Evolutionary conservation across 2,797 vertebrate genomes (phyloP), one percentile per base, ranked within the genome.

Genomic region (Alectoris magna): DNA sequence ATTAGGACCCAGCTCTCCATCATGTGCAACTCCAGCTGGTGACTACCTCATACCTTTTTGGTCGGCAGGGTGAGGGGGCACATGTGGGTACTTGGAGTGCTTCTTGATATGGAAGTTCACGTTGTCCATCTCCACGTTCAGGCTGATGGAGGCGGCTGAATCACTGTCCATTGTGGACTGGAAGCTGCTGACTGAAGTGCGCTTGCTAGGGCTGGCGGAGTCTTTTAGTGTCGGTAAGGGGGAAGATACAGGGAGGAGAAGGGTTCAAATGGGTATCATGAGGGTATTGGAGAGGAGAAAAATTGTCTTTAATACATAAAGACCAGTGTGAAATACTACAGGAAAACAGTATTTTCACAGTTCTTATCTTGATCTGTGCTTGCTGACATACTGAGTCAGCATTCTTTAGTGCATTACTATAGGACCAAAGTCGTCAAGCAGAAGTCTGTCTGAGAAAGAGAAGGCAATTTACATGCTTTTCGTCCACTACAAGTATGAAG

Each of bases 21-120:
- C 95, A 96, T 97, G 96, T 95, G 88, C 88, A 95, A 93, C 95
- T 97, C 94, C 95, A 94, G 91, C 88, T 89, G 95, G 90, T 95
- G 96, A 97, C 96, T 96, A 94, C 97, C 97, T 97, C 98, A 60
- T 98, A 99, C 99, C 98, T 99, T 99, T 99, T 97, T 99, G 99
- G 96, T 99, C 99, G 36, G 98, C 95, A 82, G 98, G 97, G 97
- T 98, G 98, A 93, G 98, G 98, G 96, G 99, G 98, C 94, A 99
- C 98, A 74, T 99, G 99, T 92, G 99, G 99, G 97, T 99, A 99
- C 97, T 99, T 99, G 98, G 99, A 99, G 97, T 98, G 99, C 98
- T 99, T 99, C 98, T 99, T 99, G 98, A 99, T 99, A 98, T 99
- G 99, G 98, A 99, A 99, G 98, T 99, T 99, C 96, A 99, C 99